A percentile compares a stretch with the other conserved stretches of the same genome.
These are phyloP conservation scores for Cryptotis parvus DNA, from an alignment of 2,113 vertebrate species.

Conservation along the genomic window DNA sequence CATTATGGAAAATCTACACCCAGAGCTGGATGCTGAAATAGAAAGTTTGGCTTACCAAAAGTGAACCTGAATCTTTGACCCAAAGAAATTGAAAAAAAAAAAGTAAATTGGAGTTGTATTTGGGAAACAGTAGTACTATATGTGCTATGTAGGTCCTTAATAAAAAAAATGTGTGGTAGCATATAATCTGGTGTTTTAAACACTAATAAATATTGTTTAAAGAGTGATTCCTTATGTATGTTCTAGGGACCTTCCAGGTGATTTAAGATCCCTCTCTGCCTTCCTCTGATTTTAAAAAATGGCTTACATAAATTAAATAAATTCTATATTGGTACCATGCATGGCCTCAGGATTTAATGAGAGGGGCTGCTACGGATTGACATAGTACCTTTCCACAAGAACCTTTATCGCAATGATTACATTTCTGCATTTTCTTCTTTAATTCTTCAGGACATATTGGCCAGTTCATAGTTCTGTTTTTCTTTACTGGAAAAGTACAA, in stretches of 20 bases:
- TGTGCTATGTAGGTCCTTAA: not conserved
- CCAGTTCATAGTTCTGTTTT: not conserved
- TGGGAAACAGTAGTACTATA: not conserved
- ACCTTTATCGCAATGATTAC: conserved; percentile 6
- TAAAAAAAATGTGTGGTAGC: not conserved
- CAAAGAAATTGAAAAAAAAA: not conserved
- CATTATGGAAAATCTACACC: not conserved
- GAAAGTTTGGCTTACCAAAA: not conserved
- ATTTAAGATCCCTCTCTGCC: not conserved
- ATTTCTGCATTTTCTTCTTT: conserved; percentile 42
- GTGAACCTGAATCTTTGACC: not conserved
- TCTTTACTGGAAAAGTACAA: conserved; percentile 38
- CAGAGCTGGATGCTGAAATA: not conserved
- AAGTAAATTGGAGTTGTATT: not conserved
- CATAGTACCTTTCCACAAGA: not conserved
- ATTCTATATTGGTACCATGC: not conserved
- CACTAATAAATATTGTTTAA: not conserved
- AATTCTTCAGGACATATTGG: conserved; percentile 2
- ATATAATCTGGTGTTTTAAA: not conserved
- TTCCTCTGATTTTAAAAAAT: conserved; percentile 26
- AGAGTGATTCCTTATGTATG: not conserved
- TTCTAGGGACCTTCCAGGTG: not conserved
- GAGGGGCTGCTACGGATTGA: not conserved
- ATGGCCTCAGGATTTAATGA: not conserved
- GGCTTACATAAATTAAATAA: not conserved